Base-by-base conservation (phyloP, 2,797 vertebrate genomes). In the Molossus molossus region DNA sequence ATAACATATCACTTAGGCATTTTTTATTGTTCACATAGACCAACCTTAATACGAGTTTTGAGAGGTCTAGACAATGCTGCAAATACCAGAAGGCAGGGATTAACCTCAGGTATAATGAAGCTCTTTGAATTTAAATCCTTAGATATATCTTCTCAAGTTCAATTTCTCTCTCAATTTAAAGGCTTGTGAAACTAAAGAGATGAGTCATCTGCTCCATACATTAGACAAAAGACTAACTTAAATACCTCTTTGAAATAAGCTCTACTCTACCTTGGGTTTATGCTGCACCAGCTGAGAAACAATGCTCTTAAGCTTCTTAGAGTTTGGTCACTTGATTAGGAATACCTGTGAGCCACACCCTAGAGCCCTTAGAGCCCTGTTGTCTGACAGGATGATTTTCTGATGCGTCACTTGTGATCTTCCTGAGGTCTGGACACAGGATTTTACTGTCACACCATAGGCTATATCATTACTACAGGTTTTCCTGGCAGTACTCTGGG, bases 131-230 rank as follows among this genome's bases (percentile, higher is more conserved):
- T 57, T 40, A 85, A 90, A 55, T 67, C 33, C 10, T 79, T 79
- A 76, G 40, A 23, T 45, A 75, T 7, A 45, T 82, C 45, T 65
- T 13, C 65, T 58, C 21, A 45, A 50, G n/a, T 70, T 67, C 3
- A 77, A 25, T 29, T 69, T 37, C n/a, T 88, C 8, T 73, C 55
- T 81, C 76, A 92, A 79, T 84, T 23, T 67, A 2, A 76, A 88
- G 10, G 70, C 4, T 18, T 29, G 12, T n/a, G 17, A 95, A 88
- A 79, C 13, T 57, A 64, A 76, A 64, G 17, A 60, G 58, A n/a
- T 15, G 69, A 45, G 6, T 29, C 12, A 37, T 65, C 23, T 87
- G 6, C 3, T 17, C 27, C 45, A 70, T 0, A n/a, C 18, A 48
- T 9, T 83, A 65, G 48, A 37, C 18, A 92, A 60, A 93, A 67